These are phyloP conservation scores for Stichodactyla helianthus DNA, from an alignment of 64 coral and sea anemone genomes.

Conservation along the genomic window DNA sequence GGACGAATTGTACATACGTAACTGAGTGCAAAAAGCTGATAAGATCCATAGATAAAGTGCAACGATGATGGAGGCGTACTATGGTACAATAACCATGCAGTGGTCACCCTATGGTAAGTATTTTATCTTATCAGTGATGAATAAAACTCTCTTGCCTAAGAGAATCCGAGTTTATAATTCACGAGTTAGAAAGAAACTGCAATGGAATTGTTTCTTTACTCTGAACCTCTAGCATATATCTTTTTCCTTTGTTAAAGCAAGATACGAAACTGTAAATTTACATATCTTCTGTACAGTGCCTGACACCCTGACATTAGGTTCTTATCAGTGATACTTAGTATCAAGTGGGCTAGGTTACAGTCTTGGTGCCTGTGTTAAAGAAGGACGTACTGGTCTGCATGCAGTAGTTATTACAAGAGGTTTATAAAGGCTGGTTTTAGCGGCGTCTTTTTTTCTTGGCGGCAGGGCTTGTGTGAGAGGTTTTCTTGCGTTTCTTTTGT, in stretches of 20 bases:
- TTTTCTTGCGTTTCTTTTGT: conserved; percentile 16
- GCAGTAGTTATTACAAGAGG: background rate
- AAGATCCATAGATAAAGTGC: background rate
- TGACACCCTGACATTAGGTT: background rate
- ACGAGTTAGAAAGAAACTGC: too few relatives aligned
- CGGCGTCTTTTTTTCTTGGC: conserved; percentile 5
- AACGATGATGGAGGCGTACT: background rate
- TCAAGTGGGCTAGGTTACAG: background rate
- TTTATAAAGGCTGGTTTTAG: background rate
- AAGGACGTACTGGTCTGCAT: background rate
- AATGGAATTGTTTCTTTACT: too few relatives aligned
- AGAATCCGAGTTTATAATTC: too few relatives aligned
- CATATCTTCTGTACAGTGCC: background rate
- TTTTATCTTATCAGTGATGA: too few relatives aligned
- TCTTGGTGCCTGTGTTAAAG: background rate
- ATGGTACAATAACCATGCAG: background rate
- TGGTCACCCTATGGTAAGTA: background rate
- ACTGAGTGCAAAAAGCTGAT: background rate
- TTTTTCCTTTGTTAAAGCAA: background rate
- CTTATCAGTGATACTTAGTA: background rate
- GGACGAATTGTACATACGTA: background rate
- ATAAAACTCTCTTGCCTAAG: too few relatives aligned
- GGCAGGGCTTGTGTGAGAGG: background rate
- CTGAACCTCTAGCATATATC: too few relatives aligned
- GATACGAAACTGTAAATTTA: background rate